Base-by-base conservation (phyloP, 64 coral and sea anemone genomes). In the Montipora foliosa region DNA sequence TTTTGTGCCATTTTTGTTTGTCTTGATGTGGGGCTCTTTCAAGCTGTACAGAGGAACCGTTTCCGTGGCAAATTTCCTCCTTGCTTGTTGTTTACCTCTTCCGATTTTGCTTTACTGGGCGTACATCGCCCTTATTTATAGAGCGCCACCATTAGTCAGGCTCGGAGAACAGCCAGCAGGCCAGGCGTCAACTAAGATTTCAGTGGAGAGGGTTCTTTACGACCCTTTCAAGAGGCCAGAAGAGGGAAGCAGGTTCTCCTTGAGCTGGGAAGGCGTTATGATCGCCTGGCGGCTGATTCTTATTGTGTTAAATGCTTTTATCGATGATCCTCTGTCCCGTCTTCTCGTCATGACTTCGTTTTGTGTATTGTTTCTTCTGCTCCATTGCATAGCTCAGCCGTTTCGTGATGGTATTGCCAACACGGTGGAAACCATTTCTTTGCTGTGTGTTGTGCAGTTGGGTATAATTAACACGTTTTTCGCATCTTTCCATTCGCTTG, bases 181-280 rank as follows among this genome's bases (percentile, higher is more conserved):
- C 20, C 71, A 25, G 71, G 0, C 1, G 71, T 82, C 78, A 37
- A 37, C 37, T 52, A 84, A 50, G 46, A 57, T 47, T 6, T 49
- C 53, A 1, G 19, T 94, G 5, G 47, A 89, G 64, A 83, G 78
- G 50, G 85, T 90, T 15, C 90, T 98, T 29, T 90, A 82, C 25
- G 96, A 87, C 13, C 90, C 96, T 12, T 98, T 95, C 64, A 72
- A 89, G 29, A 47, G 8, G 73, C 87, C 87, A 4, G 47, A 79
- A 47, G 90, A 49, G 9, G 87, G 87, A 1, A 10, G 13, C 44
- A 75, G 59, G 6, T 89, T 86, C 8, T 67, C 87, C 5, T 58
- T 95, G 50, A 93, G 95, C 80, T 98, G 96, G 96, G 93, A 98
- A 93, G 95, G 96, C 55, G 87, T 98, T 71, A 62, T 98, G 70